Evolutionary conservation across 2,888 invertebrate species (phyloP), one percentile per base, ranked within the genome.

Genomic region (Lasioglossum villosulum): DNA sequence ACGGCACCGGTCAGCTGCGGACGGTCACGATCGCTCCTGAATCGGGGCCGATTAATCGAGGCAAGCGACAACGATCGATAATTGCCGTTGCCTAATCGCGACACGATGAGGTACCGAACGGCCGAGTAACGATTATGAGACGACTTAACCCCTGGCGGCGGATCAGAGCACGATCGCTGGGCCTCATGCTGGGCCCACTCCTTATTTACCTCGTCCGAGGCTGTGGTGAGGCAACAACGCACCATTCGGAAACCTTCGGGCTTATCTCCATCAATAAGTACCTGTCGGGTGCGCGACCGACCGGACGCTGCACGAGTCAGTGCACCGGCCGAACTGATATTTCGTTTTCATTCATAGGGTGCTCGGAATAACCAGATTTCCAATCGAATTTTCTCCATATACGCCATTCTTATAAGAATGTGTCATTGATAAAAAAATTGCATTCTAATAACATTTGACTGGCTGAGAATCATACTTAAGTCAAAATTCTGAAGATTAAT

Each of bases 61-160:
- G 89, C 84, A 88, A 88, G 90, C 91, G 92, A 93, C 92, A 92
- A 90, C 88, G 87, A 91, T 92, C 93, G 91, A 93, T 93, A 92
- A 93, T 93, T 93, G 91, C 88, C 87, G 75, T 92, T 92, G 91
- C 91, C 89, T 90, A 92, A 91, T 89, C 88, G 86, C 87, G 87
- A 84, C 86, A 88, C 87, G 86, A 84, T 80, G 89, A 90, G 87
- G 80, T 75, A 90, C 68, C 80, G 83, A 80, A 48, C 84, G 72
- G 77, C 75, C 78, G 85, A 83, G 80, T 76, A 90, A 86, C 81
- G 85, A 88, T 90, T 88, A 88, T 87, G 80, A 86, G 87, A 82
- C 86, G 88, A 88, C 83, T 86, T 86, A 84, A 87, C 78, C 86
- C 75, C 83, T 79, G 78, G 42, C 71, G 84, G 76, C 87, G 80